Evolutionary conservation across 1,140 invertebrate species (phyloP), one percentile per base, ranked within the genome.

Genomic region (Caenorhabditis inopinata): DNA sequence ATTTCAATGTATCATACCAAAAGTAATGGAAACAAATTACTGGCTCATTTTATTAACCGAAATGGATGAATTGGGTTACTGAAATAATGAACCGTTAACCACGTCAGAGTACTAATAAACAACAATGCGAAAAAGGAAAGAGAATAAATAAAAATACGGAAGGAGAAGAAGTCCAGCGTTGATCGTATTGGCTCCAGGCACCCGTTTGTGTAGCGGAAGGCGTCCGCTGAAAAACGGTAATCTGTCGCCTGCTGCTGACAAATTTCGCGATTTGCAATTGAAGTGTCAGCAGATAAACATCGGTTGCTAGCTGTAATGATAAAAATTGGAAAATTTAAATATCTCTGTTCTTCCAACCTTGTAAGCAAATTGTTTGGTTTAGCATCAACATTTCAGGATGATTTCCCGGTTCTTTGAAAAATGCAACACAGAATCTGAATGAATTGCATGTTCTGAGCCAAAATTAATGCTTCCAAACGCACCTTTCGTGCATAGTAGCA

Each of bases 331-430:
- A 21, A 38, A 14, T 32, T 14, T 32, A 12, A 14, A 7, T 14
- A 29, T 14, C 11, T 2, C 32, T 14, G n/a, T 2, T 1, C 2
- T n/a, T n/a, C n/a, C n/a, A n/a, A 68, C 58, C 58, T 68, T 68
- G 58, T 12, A 68, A 42, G n/a, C 58, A 68, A 16, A 68, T 68
- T 7, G 58, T 68, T 38, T 68, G 58, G 23, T 68, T 68, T 68
- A 21, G 18, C 29, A 38, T 2, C 0, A 68, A 18, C 38, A 38
- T 35, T 9, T 68, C 32, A 4, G 58, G n/a, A 3, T 38, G 4
- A 9, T 38, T 12, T 42, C 11, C 58, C 0, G 53, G 53, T 5
- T 58, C 14, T n/a, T 68, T 68, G 58, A 68, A 68, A 38, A 68
- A 68, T 21, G 58, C 58, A 2, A 68, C 58, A 38, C 58, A 68